A percentile compares a stretch with the other conserved stretches of the same genome.
Evolutionary conservation across 1,140 invertebrate genomes (phyloP).

Genomic region (Vanessa atalanta): DNA sequence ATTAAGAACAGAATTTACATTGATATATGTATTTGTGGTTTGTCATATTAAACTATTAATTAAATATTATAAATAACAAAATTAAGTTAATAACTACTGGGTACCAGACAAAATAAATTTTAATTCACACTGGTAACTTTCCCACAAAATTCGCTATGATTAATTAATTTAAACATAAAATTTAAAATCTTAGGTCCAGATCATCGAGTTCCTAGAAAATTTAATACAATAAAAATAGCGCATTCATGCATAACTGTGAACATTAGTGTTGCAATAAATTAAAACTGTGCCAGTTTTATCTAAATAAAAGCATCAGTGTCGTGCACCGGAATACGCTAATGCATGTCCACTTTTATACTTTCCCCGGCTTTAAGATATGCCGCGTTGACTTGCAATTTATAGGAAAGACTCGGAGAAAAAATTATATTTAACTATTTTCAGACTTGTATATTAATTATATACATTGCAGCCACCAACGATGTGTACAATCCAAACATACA

Average conservation of each 20-base stretch:
- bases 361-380: not conserved
- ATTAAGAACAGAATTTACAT: no score
- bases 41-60: no score
- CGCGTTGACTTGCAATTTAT: slow-evolving; percentile 8
- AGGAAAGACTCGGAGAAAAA: not conserved
- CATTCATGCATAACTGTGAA: not conserved
- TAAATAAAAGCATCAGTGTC: slow-evolving; percentile 9
- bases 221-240: not conserved
- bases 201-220: not conserved
- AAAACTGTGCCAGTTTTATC: not conserved
- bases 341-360: not conserved
- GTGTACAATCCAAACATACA: no score
- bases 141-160: no score
- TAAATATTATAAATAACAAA: no score
- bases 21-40: no score
- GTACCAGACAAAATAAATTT: no score
- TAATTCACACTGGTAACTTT: no score
- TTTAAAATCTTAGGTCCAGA: no score
- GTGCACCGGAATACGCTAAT: slow-evolving; percentile 8
- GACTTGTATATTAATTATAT: not conserved
- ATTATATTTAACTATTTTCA: not conserved
- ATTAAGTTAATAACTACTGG: no score
- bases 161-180: no score
- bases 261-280: slow-evolving; percentile 3
- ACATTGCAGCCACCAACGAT: no score